These are phyloP conservation scores for Gymnoscopelus braueri DNA, from an alignment of 2,797 vertebrate species.

Conservation along the genomic window DNA sequence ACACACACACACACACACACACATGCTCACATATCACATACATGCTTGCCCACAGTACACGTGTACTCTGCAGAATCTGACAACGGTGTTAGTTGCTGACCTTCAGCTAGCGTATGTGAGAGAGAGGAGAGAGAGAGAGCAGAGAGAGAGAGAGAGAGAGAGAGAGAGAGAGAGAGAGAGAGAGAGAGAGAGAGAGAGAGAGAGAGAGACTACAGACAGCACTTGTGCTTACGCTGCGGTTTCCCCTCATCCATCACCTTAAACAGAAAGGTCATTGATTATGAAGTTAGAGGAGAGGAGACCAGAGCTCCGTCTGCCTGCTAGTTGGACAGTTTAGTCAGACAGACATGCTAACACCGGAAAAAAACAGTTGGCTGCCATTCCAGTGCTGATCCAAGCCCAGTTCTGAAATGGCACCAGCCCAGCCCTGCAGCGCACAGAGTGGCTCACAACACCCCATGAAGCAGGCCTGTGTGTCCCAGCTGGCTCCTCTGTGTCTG, in stretches of 20 bases:
- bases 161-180: constrained; percentile 39
- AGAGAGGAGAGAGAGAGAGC: constrained; percentile 8
- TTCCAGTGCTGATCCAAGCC: constrained; percentile 20
- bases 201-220: constrained; percentile 48
- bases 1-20: constrained; percentile 12
- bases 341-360: constrained; percentile 58
- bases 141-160: constrained; percentile 15
- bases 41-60: constrained; percentile 33
- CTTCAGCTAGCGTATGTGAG: constrained; percentile 54
- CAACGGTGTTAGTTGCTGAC: constrained; percentile 59
- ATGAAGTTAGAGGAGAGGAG: constrained; percentile 53
- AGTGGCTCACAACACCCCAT: constrained; percentile 13
- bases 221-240: constrained; percentile 71
- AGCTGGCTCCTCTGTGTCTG: background rate
- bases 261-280: constrained; percentile 79
- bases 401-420: constrained; percentile 28
- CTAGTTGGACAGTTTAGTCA: constrained; percentile 44
- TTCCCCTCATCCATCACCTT: constrained; percentile 76
- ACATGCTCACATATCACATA: constrained; percentile 12
- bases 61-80: constrained; percentile 40
- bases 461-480: constrained; percentile 1
- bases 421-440: constrained; percentile 32
- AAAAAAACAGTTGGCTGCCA: constrained; percentile 30
- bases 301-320: constrained; percentile 17
- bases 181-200: constrained; percentile 6